A percentile compares a stretch with the other conserved stretches of the same genome.
phyloP scores from a whole-genome alignment of 2,888 invertebrate species.

The Eilema depressum region DNA sequence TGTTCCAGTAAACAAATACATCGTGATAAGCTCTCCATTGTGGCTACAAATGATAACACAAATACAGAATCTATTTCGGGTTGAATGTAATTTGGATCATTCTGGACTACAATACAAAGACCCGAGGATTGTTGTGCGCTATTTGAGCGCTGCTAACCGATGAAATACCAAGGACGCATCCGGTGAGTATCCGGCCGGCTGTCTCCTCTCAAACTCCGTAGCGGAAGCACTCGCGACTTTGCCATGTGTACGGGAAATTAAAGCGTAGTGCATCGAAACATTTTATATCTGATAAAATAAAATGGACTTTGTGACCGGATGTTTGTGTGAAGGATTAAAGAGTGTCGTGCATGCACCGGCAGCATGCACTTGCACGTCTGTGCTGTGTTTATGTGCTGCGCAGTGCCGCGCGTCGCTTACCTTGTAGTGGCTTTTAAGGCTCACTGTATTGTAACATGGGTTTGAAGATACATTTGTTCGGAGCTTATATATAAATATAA shows the following conservation, averaged over 20 bases:
- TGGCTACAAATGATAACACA: not conserved
- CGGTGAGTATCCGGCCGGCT: conserved; percentile 10
- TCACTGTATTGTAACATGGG: not conserved
- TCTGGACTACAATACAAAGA: conserved; percentile 1
- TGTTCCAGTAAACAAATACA: not conserved
- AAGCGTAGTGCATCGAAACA: conserved; percentile 6
- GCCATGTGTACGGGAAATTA: conserved; percentile 24
- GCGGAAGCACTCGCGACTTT: conserved; percentile 15
- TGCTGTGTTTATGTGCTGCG: not conserved
- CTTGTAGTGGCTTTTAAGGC: too few relatives aligned
- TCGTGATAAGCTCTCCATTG: not conserved
- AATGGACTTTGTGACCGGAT: not conserved
- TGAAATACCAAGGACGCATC: conserved; percentile 12
- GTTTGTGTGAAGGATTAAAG: not conserved
- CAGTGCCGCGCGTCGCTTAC: not conserved
- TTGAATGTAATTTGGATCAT: conserved; percentile 2
- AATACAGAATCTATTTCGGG: conserved; percentile 1
- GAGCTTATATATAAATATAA: too few relatives aligned
- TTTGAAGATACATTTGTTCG: not conserved
- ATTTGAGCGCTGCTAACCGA: not conserved
- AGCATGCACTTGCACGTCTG: not conserved
- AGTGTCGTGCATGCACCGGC: not conserved
- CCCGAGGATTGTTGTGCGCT: not conserved
- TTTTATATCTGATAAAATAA: not conserved
- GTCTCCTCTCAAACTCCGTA: conserved; percentile 2